phyloP scores from a whole-genome alignment of 2,113 vertebrate genomes.

The Melanotaenia duboulayi region DNA sequence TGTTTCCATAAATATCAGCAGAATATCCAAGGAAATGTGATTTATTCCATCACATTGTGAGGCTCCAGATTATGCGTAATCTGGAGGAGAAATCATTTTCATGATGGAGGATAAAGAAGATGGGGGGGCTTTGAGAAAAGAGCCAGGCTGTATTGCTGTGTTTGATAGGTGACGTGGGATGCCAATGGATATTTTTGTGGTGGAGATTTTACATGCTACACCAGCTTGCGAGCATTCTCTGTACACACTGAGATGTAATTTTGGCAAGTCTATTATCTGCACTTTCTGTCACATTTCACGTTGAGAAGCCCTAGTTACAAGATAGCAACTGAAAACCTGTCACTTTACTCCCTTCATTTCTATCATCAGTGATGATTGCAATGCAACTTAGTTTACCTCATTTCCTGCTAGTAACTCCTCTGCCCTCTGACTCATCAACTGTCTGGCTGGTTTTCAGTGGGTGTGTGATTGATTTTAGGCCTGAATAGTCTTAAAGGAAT shows the following conservation, averaged over 20 bases:
- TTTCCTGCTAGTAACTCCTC: slow-evolving; percentile 35
- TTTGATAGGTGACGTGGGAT: neutral
- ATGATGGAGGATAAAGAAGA: slow-evolving; percentile 39
- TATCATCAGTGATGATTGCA: slow-evolving; percentile 56
- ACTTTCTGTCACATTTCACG: slow-evolving; percentile 35
- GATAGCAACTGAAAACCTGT: slow-evolving; percentile 43
- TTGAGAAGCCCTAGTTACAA: slow-evolving; percentile 32
- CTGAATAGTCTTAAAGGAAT: slow-evolving; percentile 18
- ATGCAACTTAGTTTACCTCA: slow-evolving; percentile 37
- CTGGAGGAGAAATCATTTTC: slow-evolving; percentile 39
- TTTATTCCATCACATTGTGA: slow-evolving; percentile 51
- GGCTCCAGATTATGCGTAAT: slow-evolving; percentile 38
- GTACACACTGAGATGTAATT: neutral
- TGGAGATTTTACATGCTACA: neutral
- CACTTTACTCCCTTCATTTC: slow-evolving; percentile 46
- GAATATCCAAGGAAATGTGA: slow-evolving; percentile 68
- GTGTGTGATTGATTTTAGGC: slow-evolving; percentile 33
- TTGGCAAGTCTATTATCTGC: neutral
- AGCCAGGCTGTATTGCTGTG: slow-evolving; percentile 3
- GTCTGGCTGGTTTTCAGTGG: slow-evolving; percentile 39
- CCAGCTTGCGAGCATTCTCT: neutral
- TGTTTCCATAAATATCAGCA: slow-evolving; percentile 68
- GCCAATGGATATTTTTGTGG: slow-evolving; percentile 5
- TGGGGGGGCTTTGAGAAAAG: slow-evolving; percentile 14
- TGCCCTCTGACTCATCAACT: slow-evolving; percentile 50